Evolutionary conservation across 2,797 vertebrate species (phyloP), one percentile per base, ranked within the genome.

Genomic region (Periophthalmus magnuspinnatus): DNA sequence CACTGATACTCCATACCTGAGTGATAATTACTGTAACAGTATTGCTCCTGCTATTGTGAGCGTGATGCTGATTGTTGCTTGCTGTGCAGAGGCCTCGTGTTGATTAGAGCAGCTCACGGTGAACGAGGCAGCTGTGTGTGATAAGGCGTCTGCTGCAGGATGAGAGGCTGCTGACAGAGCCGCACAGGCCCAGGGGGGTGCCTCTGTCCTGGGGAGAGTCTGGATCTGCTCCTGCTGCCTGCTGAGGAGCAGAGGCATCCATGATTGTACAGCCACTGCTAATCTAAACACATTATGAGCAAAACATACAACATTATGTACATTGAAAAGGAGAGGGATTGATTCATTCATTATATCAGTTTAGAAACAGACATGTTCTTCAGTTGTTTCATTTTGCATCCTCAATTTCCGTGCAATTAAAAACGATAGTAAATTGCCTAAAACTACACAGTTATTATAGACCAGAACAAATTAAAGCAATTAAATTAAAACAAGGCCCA

Each of bases 61-160:
- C 17, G 59, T 57, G 22, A 16, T 17, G 22, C 38, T 64, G 6
- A 71, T 34, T 66, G 41, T 64, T 28, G 59, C 56, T 61, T 60
- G 68, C 69, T 86, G 82, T 88, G 84, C 85, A 83, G 70, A 82
- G 86, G 83, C 86, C 85, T 69, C 76, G 74, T 77, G 78, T 76
- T 88, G 86, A 91, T 88, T 88, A 83, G 82, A 78, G 62, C 66
- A 65, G 68, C 70, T 68, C 78, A 79, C 78, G 72, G 67, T 77
- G 72, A 79, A 69, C 38, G 11, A 74, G 79, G 76, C 86, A 87
- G 86, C 86, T 88, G 88, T 75, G 69, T 76, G 70, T 79, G 84
- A 84, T 86, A 81, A 79, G n/a, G 65, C 62, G 65, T 86, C 68
- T 75, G 68, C 71, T 68, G 57, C 75, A 86, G 78, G 80, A 80